phyloP scores from a whole-genome alignment of 2,797 vertebrate species.

The Pogoniulus pusillus region DNA sequence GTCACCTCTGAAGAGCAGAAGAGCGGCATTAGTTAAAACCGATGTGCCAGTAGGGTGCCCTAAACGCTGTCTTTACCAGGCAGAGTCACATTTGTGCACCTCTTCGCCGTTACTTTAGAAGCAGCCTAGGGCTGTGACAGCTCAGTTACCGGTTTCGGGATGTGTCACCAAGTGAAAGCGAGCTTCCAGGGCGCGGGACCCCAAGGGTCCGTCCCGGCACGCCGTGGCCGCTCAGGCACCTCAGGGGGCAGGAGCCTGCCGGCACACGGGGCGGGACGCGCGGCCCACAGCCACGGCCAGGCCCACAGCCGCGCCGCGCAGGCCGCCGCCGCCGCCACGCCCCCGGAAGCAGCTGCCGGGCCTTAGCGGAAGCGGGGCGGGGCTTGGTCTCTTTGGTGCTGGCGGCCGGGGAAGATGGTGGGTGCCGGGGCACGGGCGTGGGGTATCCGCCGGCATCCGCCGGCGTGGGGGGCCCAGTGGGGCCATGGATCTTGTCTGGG shows the following conservation, averaged over 20 bases:
- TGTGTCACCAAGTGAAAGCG: accelerated
- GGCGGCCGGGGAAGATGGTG: slow-evolving; percentile 83
- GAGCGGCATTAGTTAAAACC: accelerated
- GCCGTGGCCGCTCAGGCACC: no score
- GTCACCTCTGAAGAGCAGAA: accelerated
- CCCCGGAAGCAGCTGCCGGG: slow-evolving; percentile 56
- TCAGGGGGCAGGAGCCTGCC: no score
- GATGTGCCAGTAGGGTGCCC: accelerated
- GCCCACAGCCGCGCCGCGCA: no score
- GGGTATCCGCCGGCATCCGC: slow-evolving; percentile 79
- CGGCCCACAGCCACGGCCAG: no score
- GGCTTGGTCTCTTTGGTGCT: slow-evolving; percentile 80
- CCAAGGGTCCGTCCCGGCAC: not conserved
- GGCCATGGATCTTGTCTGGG: accelerated
- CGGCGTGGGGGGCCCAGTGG: accelerated
- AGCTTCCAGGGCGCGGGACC: not conserved
- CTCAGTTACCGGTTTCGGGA: accelerated
- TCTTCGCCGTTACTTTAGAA: accelerated
- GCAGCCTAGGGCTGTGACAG: accelerated
- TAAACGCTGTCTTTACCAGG: accelerated
- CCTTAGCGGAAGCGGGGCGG: slow-evolving; percentile 67
- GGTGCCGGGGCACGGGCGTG: not conserved
- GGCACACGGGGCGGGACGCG: no score
- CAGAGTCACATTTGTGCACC: accelerated
- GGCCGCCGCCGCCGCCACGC: not conserved